Conservation (phyloP, 2,888 invertebrate species). For the Tenthredo mesomela region DNA sequence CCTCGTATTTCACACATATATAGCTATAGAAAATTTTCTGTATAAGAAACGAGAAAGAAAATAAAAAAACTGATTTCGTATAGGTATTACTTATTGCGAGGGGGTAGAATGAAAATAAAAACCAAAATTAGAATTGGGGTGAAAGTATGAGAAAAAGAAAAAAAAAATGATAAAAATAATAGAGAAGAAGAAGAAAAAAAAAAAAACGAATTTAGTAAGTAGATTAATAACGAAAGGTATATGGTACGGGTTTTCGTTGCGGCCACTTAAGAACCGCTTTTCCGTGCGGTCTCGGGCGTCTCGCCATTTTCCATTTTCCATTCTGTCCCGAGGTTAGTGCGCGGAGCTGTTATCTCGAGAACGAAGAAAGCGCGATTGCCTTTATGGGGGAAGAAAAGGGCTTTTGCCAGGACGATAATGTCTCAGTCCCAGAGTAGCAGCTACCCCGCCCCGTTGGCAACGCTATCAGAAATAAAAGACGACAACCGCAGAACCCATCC, state of each 20-base stretch:
- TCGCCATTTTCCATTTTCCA: constrained; percentile 46
- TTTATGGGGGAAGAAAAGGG: constrained; percentile 78
- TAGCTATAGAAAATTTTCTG: constrained; percentile 21
- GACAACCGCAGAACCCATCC: constrained; percentile 15
- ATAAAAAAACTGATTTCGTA: neutral
- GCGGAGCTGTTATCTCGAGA: constrained; percentile 72
- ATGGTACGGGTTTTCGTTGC: neutral
- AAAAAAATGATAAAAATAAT: too few relatives aligned
- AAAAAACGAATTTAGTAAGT: neutral
- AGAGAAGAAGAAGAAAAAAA: too few relatives aligned
- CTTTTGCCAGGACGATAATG: constrained; percentile 77
- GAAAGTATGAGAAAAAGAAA: neutral
- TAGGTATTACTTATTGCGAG: neutral
- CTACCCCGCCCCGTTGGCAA: constrained; percentile 24
- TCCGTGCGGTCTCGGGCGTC: constrained; percentile 52
- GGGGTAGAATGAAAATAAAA: constrained; percentile 57
- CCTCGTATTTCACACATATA: neutral
- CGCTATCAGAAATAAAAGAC: constrained; percentile 49
- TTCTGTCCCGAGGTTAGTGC: constrained; percentile 25
- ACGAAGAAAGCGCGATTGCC: constrained; percentile 77
- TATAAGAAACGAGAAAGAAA: constrained; percentile 48
- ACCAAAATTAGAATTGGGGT: constrained; percentile 49
- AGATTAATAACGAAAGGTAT: constrained; percentile 25
- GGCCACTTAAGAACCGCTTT: constrained; percentile 61
- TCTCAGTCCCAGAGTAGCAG: constrained; percentile 63